Evolutionary conservation across 2,888 invertebrate species (phyloP), one percentile per base, ranked within the genome.

Genomic region (Lysandra bellargus): DNA sequence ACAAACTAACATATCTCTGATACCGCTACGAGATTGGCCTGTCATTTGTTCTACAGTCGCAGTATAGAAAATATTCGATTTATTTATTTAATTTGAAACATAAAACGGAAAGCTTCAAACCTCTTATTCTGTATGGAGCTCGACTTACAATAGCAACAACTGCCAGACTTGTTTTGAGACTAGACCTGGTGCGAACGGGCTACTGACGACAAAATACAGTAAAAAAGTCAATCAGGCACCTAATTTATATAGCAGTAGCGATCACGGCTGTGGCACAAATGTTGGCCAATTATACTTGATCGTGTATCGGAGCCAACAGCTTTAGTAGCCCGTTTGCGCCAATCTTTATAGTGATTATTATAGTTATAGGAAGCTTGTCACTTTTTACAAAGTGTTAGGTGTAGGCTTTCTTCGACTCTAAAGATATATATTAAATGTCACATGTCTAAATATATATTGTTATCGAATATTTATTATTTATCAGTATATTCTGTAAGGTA

Each of bases 161-260:
- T 69, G 69, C 69, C 69, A 69, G 69, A 69, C 69, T 69, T 37
- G 69, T 69, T 69, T 69, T 69, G 69, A 69, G 33, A 69, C 69
- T 14, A 33, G 33, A 30, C 4, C 37, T 17, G 33, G 69, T 17
- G 69, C 33, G 14, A 14, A 69, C 14, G 14, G 69, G 69, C 69
- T 33, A 37, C 69, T 37, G 14, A 69, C 33, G 33, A 49, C 49
- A 17, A 57, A 53, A 14, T 14, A 53, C 14, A 53, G 53, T 53
- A 53, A 14, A 57, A 57, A 57, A 57, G 14, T 57, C 14, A 17
- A 57, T 17, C 57, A 1, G 1, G 1, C 17, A 12, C 53, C 53
- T 57, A 17, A 17, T 17, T 57, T 57, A 57, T 14, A 57, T 57
- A 4, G 12, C 49, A 4, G 23, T 23, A 23, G 23, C 61, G 61